Base-by-base conservation (phyloP, 2,113 vertebrate species). In the Dasyornis broadbenti region DNA sequence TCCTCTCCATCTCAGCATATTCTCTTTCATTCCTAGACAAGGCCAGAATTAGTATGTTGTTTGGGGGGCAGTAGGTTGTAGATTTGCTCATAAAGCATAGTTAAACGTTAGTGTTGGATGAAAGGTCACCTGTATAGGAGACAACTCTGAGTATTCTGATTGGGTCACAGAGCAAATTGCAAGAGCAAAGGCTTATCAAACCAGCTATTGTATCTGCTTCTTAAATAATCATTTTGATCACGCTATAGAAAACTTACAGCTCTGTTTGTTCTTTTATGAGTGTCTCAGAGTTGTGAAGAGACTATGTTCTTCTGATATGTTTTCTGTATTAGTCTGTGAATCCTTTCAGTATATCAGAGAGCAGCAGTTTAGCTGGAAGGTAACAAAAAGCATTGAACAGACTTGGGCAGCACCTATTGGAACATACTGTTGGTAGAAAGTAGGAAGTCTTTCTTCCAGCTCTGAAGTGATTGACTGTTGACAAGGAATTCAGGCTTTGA, bases 1-100 rank as follows among this genome's bases (percentile, higher is more conserved):
- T 78, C 12, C 3, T 70, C 7, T 71, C 11, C 68, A 50, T 44
- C 7, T 70, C 9, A 9, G 13, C 0, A 0, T 42, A 3, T 12
- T 63, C 8, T 86, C 7, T 81, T 66, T 35, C 12, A 49, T 3
- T 40, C 56, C 24, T 77, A 53, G 59, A 23, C 19, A 57, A 61
- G 45, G 24, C 57, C 30, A 73, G 37, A 45, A 70, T 49, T 27
- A 33, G 6, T 9, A 12, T 68, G 26, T 5, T 73, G 31, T 63
- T 71, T n/a, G 28, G 28, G 22, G 60, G 33, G 6, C 52, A 56
- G 11, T 47, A 42, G 3, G 10, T 61, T 86, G 40, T 49, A 30
- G 47, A 15, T 73, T 86, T 84, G 44, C 47, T 84, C 4, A 0
- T 73, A 73, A 83, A 61, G 27, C 19, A 4, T 11, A 69, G 59